Evolutionary conservation across 1,140 invertebrate genomes (phyloP).

Genomic region (Calliphora vicina): DNA sequence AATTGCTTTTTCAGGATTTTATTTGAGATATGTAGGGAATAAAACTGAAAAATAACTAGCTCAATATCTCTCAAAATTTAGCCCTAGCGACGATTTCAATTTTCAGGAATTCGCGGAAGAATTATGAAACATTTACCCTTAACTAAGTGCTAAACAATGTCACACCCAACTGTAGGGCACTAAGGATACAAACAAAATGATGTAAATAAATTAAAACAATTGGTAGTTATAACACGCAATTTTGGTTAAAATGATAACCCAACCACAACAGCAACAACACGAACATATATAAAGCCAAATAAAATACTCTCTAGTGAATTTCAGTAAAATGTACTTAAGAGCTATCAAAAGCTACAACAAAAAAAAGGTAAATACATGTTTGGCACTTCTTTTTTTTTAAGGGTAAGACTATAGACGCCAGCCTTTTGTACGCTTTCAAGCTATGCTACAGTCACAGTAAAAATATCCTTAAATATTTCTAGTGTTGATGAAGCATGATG

Average conservation of each 20-base stretch:
- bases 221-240: conserved; percentile 34
- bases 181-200: background rate
- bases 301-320: background rate
- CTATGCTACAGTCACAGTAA: background rate
- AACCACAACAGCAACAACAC: background rate
- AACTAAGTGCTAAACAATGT: no score
- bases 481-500: conserved; percentile 14
- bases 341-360: background rate
- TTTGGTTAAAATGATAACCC: conserved; percentile 25
- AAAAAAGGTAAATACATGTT: conserved; percentile 16
- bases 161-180: no score
- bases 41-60: no score
- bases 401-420: background rate
- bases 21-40: no score
- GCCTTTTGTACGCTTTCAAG: background rate
- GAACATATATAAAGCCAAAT: no score
- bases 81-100: no score
- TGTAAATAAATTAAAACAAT: conserved; percentile 25
- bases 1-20: no score
- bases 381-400: background rate
- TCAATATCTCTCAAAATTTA: no score
- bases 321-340: background rate
- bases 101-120: no score
- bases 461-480: background rate
- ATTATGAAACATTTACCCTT: no score